Conservation (phyloP, 2,888 invertebrate species). For the Netelia inedita region DNA sequence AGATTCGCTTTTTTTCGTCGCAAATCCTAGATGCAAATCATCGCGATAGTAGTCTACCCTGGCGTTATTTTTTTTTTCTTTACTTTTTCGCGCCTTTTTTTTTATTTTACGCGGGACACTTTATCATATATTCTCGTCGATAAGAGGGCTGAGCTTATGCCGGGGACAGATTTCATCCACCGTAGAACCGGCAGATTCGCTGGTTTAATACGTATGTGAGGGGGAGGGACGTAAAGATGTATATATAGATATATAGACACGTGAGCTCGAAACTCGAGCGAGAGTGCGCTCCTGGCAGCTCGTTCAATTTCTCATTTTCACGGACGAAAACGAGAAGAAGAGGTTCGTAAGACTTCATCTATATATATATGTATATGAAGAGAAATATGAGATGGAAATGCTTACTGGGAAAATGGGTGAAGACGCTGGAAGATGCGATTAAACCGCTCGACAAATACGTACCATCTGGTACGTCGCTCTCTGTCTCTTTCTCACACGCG, state of each 20-base stretch:
- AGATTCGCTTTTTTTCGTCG: not conserved
- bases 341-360: not conserved
- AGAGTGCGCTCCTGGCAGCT: conserved; percentile 58
- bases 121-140: conserved; percentile 46
- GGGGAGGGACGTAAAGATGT: not conserved
- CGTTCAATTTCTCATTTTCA: conserved; percentile 72
- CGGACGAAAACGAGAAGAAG: conserved; percentile 41
- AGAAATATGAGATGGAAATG: conserved; percentile 33
- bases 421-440: conserved; percentile 69
- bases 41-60: not conserved
- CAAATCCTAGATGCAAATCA: conserved; percentile 11
- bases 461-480: conserved; percentile 61
- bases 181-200: conserved; percentile 34
- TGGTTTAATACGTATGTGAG: conserved; percentile 15
- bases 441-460: conserved; percentile 69
- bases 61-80: conserved; percentile 7
- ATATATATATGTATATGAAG: conserved; percentile 8
- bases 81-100: conserved; percentile 8
- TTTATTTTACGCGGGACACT: conserved; percentile 4
- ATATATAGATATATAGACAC: conserved; percentile 3
- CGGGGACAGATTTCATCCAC: conserved; percentile 62
- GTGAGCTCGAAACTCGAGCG: conserved; percentile 48
- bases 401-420: conserved; percentile 50
- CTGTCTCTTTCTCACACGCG: conserved; percentile 17
- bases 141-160: conserved; percentile 50